Conservation (phyloP, 2,113 vertebrate species). For the Gallinago jamesoni region DNA sequence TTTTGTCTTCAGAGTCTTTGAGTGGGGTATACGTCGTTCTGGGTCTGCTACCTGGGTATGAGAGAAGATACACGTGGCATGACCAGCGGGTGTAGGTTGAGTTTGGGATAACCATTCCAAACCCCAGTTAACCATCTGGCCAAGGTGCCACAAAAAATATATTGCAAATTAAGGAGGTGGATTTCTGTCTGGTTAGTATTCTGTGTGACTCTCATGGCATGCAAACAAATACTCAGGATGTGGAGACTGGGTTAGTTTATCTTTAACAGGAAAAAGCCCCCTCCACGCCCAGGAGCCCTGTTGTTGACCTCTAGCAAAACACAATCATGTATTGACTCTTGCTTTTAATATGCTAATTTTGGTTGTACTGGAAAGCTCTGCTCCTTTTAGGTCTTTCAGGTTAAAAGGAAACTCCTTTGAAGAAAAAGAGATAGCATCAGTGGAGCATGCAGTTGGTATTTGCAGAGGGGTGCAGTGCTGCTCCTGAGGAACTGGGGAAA, state of each 20-base stretch:
- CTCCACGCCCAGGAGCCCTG: neutral
- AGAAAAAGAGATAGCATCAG: neutral
- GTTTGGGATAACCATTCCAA: neutral
- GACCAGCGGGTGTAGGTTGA: neutral
- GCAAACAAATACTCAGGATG: neutral
- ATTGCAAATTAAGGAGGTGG: neutral
- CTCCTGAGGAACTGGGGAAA: neutral
- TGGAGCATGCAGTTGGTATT: neutral
- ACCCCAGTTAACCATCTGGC: neutral
- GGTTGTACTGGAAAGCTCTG: neutral
- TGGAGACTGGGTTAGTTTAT: neutral
- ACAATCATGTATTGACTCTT: neutral
- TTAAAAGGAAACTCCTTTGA: neutral
- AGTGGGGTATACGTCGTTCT: rapidly evolving
- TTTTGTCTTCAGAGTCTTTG: neutral
- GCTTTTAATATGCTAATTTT: neutral
- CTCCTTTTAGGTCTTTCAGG: neutral
- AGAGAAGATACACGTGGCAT: neutral
- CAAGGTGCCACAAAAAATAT: neutral
- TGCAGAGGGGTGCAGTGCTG: neutral
- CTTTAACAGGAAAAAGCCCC: neutral
- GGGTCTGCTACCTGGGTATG: neutral
- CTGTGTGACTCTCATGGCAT: rapidly evolving
- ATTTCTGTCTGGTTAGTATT: neutral
- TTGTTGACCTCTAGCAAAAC: neutral